Base-by-base conservation (phyloP, 2,113 vertebrate species). In the Tympanuchus pallidicinctus region DNA sequence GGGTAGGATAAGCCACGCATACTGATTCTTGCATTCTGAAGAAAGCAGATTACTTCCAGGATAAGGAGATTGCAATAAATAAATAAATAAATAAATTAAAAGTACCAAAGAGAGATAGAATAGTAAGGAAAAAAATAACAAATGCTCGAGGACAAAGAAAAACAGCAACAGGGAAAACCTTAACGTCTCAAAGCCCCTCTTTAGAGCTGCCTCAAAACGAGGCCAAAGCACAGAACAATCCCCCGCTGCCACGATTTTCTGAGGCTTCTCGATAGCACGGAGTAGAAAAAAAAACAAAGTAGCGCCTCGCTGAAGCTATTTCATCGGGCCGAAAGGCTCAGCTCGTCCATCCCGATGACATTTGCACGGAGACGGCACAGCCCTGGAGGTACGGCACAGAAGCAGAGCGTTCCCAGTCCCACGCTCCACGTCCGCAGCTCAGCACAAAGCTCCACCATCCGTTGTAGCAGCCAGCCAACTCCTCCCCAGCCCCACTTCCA, bases 11-110 rank as follows among this genome's bases (percentile, higher is more conserved):
- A 95, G 87, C 91, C 91, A 82, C 78, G 86, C 93, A 95, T 95
- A 95, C 73, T 11, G 66, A 94, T 94, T 97, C 90, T 72, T 90
- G 69, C 76, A 90, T 88, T 93, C 87, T 88, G 60, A 88, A 94
- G 86, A 94, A 94, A 92, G 91, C 76, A 94, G 88, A 95, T 94
- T 94, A 95, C 61, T 90, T 90, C 30, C 91, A 94, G 91, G 79
- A 87, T 82, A 95, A 92, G 93, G 91, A 93, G 95, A 96, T 94
- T 90, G 69, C 2, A 75, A 24, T 50, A 50, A 86, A 86, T 15
- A 54, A 54, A 54, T 15, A 16, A 50, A 50, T 24, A 13, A 25
- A 50, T 24, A 12, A 50, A 47, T 22, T 73, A 74, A 67, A 60
- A 69, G 32, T 75, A 63, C 20, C 54, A 36, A 48, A 85, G 47